phyloP scores from a whole-genome alignment of 2,888 invertebrate genomes.

The Caradrina kadenii region DNA sequence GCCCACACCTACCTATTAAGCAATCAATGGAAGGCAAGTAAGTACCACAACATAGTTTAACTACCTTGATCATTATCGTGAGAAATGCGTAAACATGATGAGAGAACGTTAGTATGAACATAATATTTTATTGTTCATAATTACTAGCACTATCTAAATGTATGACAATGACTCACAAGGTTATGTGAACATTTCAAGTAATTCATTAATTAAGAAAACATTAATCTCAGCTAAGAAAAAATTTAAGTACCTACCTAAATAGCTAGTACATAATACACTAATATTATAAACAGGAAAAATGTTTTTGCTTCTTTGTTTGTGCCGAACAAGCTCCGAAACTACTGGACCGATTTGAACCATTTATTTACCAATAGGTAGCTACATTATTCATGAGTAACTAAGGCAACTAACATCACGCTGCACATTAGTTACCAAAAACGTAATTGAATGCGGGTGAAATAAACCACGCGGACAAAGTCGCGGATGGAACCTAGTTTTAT shows the following conservation, averaged over 20 bases:
- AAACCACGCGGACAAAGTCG: too few relatives aligned
- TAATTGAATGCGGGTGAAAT: too few relatives aligned
- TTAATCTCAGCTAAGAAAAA: neutral
- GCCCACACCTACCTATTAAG: neutral
- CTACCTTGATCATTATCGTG: constrained; percentile 42
- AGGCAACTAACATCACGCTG: too few relatives aligned
- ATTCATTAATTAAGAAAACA: constrained; percentile 23
- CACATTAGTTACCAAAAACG: too few relatives aligned
- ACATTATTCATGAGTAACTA: too few relatives aligned
- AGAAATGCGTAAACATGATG: constrained; percentile 21
- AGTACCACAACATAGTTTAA: constrained; percentile 18
- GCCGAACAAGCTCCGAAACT: too few relatives aligned
- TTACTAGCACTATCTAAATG: constrained; percentile 23
- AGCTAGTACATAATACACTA: too few relatives aligned
- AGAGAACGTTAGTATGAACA: constrained; percentile 25
- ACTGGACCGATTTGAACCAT: too few relatives aligned
- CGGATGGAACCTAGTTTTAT: too few relatives aligned
- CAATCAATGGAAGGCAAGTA: constrained; percentile 16
- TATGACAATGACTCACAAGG: constrained; percentile 47
- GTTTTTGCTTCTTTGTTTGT: too few relatives aligned
- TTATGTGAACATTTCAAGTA: constrained; percentile 52
- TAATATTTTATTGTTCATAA: constrained; percentile 45
- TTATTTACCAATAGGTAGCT: too few relatives aligned
- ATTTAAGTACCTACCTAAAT: neutral
- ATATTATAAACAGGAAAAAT: too few relatives aligned